A percentile compares a stretch with the other conserved stretches of the same genome.
phyloP scores from a whole-genome alignment of 2,113 vertebrate species.

The Helogale parvula region DNA sequence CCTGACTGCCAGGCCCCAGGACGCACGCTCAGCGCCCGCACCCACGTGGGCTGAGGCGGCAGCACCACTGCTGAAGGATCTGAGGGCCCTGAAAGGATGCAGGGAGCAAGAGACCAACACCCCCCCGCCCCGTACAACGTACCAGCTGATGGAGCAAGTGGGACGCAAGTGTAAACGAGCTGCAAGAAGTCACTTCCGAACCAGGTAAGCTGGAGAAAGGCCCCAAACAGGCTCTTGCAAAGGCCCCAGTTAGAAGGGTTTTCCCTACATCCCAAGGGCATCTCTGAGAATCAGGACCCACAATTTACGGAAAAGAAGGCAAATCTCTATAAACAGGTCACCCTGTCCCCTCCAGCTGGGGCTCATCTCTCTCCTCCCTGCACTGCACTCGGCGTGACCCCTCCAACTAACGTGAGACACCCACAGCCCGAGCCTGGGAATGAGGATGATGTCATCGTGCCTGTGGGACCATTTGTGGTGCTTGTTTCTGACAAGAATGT shows the following conservation, averaged over 20 bases:
- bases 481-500: conserved; percentile 23
- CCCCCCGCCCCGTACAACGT: accelerated
- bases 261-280: neutral
- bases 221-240: neutral
- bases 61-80: neutral
- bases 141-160: neutral
- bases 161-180: neutral
- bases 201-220: neutral
- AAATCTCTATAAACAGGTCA: neutral
- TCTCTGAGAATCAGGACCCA: neutral
- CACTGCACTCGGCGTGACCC: neutral
- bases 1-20: neutral
- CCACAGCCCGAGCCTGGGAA: neutral
- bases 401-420: neutral
- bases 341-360: neutral
- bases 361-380: neutral
- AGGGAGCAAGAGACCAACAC: neutral
- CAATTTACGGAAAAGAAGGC: neutral
- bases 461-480: conserved; percentile 50
- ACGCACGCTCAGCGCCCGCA: neutral
- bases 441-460: neutral
- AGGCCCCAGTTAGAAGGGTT: neutral
- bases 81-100: neutral
- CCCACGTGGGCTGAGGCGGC: neutral
- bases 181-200: neutral